phyloP scores from a whole-genome alignment of 2,888 invertebrate genomes.

The Cantharis rustica region DNA sequence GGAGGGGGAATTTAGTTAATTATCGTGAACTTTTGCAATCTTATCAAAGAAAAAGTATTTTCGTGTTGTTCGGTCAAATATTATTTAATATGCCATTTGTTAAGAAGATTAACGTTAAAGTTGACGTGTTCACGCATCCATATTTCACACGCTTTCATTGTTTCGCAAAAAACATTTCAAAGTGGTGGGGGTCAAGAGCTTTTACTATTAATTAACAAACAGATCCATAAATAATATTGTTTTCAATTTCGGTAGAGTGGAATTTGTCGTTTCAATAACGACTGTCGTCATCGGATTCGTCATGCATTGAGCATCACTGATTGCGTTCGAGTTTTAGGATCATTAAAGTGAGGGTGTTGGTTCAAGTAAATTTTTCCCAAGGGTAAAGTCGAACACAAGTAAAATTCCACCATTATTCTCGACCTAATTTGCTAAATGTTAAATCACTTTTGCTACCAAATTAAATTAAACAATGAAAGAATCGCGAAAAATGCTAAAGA shows the following conservation, averaged over 20 bases:
- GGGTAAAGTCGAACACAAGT: neutral
- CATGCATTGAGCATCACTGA: conserved; percentile 8
- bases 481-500: neutral
- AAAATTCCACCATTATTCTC: neutral
- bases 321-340: conserved; percentile 5
- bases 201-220: conserved; percentile 19
- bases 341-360: neutral
- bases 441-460: neutral
- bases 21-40: conserved; percentile 11
- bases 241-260: conserved; percentile 23
- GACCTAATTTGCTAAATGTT: neutral
- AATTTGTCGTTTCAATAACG: neutral
- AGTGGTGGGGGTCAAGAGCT: conserved; percentile 12
- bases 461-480: neutral
- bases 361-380: neutral
- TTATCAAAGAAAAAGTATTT: conserved; percentile 25
- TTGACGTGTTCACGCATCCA: conserved; percentile 28
- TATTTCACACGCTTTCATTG: conserved; percentile 23
- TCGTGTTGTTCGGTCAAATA: conserved; percentile 23
- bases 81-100: conserved; percentile 26
- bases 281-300: conserved; percentile 3
- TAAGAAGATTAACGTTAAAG: conserved; percentile 24
- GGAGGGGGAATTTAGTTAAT: neutral
- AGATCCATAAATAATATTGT: conserved; percentile 12
- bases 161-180: conserved; percentile 9